Base-by-base conservation (phyloP, 1,140 invertebrate species). In the Zelostemma sp. region DNA sequence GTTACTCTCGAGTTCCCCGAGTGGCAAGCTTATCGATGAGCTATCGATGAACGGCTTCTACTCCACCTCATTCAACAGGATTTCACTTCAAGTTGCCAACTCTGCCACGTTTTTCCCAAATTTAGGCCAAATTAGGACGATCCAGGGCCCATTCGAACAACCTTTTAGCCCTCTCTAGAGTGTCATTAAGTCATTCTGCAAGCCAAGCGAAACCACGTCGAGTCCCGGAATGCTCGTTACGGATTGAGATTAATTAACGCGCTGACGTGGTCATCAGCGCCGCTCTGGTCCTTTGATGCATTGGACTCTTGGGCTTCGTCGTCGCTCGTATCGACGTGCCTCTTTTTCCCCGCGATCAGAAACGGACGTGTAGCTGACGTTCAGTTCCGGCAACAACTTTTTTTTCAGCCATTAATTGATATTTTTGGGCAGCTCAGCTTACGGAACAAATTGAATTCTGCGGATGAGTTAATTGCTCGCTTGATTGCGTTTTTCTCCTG, bases 191-290 rank as follows among this genome's bases (percentile, higher is more conserved):
- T 21, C 19, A 41, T 59, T 49, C 55, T 21, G 45, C 47, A 55
- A 51, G 49, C 58, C 59, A 41, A 6, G 43, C 17, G 43, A 25
- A 25, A 49, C 60, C 45, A 16, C 51, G 17, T 33, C 54, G 25
- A 41, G 46, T 47, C 53, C 60, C 49, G 31, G 35, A 43, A 53
- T 38, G 31, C 55, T 58, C 54, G 62, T 65, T 65, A 58, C 40
- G 49, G 62, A 49, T 43, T 28, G 31, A 63, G 48, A 64, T 74
- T 68, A 72, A 69, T 74, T 68, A 68, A 38, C 51, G 53, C 49
- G 59, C 12, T 68, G 66, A 68, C 61, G 48, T 53, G 48, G 47
- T 63, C 56, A 64, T 49, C 25, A 57, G 45, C 51, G 21, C 21
- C 48, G 40, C 28, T 38, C 35, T 16, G 8, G 1, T 38, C 9